Evolutionary conservation across 2,113 vertebrate species (phyloP).

Genomic region (Phalacrocorax pelagicus): DNA sequence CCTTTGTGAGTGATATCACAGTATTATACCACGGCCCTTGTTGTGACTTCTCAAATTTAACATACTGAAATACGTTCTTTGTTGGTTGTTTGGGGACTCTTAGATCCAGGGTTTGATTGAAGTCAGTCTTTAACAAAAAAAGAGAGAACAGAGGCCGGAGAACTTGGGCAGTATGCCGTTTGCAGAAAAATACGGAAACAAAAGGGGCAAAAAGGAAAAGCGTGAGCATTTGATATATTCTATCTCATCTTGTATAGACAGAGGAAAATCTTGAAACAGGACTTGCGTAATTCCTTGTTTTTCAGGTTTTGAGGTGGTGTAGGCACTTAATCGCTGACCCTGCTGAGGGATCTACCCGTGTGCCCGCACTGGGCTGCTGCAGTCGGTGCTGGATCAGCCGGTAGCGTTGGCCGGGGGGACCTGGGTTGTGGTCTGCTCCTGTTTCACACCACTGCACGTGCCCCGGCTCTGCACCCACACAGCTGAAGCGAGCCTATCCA

Average conservation of each 20-base stretch:
- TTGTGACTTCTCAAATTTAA: slow-evolving; percentile 51
- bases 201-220: background rate
- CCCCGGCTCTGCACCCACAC: rapidly evolving
- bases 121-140: background rate
- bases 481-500: background rate
- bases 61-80: background rate
- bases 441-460: rapidly evolving
- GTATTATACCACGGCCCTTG: background rate
- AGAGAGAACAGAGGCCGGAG: background rate
- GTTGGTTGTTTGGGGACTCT: slow-evolving; percentile 18
- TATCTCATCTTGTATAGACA: background rate
- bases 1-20: slow-evolving; percentile 43
- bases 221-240: background rate
- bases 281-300: background rate
- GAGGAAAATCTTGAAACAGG: background rate
- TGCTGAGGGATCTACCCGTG: rapidly evolving
- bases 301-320: background rate
- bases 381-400: background rate
- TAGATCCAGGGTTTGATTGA: slow-evolving; percentile 5
- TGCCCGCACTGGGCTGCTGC: background rate
- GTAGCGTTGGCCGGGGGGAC: background rate
- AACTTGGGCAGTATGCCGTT: background rate
- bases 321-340: background rate
- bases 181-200: background rate
- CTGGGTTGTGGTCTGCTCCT: background rate